Evolutionary conservation across 2,113 vertebrate species (phyloP).

Genomic region (Spea multiplicata): DNA sequence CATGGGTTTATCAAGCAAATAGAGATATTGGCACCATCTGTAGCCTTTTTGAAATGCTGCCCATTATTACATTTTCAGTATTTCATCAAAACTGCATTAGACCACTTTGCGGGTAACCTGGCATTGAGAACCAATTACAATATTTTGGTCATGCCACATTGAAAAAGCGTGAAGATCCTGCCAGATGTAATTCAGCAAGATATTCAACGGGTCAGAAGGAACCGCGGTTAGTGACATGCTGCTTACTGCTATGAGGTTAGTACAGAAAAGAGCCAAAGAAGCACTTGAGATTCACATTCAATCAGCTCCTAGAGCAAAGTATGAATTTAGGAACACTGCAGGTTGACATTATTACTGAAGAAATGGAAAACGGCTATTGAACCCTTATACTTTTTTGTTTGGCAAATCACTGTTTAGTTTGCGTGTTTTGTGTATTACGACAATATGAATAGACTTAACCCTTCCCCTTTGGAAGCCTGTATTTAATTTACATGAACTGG

Average conservation of each 20-base stretch:
- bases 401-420: not conserved
- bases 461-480: not conserved
- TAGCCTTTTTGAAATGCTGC: constrained; percentile 36
- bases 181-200: constrained; percentile 20
- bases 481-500: constrained; percentile 32
- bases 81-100: constrained; percentile 31
- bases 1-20: constrained; percentile 42
- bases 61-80: constrained; percentile 36
- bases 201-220: not conserved
- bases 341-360: not conserved
- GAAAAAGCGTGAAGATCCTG: constrained; percentile 3
- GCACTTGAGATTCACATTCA: too few relatives aligned
- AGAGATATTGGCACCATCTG: constrained; percentile 44
- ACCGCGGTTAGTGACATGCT: not conserved
- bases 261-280: not conserved
- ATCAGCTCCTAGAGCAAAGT: not conserved
- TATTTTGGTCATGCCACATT: constrained; percentile 28
- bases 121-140: constrained; percentile 16
- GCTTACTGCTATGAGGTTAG: not conserved
- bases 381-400: not conserved
- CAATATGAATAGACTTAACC: not conserved
- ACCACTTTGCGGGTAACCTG: constrained; percentile 37
- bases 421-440: not conserved
- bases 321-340: not conserved
- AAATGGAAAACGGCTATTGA: not conserved